A percentile compares a stretch with the other conserved stretches of the same genome.
phyloP scores from a whole-genome alignment of 2,888 invertebrate genomes.

The Xestia xanthographa region DNA sequence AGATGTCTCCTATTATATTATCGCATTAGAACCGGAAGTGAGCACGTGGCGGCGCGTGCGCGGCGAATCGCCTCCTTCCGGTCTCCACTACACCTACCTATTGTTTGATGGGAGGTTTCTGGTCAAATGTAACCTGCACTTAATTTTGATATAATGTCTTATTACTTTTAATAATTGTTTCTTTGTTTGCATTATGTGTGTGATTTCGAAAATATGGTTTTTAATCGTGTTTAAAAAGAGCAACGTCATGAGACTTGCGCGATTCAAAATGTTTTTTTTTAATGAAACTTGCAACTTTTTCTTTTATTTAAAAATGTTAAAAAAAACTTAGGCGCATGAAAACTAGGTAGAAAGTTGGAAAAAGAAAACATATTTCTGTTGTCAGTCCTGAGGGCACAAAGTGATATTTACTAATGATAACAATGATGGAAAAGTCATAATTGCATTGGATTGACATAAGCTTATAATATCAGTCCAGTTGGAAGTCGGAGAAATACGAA shows the following conservation, averaged over 20 bases:
- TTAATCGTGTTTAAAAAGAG: neutral
- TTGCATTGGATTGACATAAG: neutral
- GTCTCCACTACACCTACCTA: slow-evolving; percentile 70
- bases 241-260: neutral
- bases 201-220: slow-evolving; percentile 32
- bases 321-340: neutral
- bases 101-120: slow-evolving; percentile 58
- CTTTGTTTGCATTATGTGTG: slow-evolving; percentile 18
- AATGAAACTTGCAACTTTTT: neutral
- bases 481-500: neutral
- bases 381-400: neutral
- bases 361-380: neutral
- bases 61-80: slow-evolving; percentile 87
- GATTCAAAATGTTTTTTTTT: neutral
- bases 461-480: neutral
- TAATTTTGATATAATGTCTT: slow-evolving; percentile 48
- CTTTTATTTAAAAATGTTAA: neutral
- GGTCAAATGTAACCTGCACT: slow-evolving; percentile 54
- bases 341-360: neutral
- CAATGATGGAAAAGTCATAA: neutral
- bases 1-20: slow-evolving; percentile 90
- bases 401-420: neutral
- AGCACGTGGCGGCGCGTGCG: slow-evolving; percentile 87
- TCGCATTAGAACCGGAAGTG: slow-evolving; percentile 87
- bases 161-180: slow-evolving; percentile 29